Base-by-base conservation (phyloP, 1,140 invertebrate genomes). In the Bombus haemorrhoidalis region DNA sequence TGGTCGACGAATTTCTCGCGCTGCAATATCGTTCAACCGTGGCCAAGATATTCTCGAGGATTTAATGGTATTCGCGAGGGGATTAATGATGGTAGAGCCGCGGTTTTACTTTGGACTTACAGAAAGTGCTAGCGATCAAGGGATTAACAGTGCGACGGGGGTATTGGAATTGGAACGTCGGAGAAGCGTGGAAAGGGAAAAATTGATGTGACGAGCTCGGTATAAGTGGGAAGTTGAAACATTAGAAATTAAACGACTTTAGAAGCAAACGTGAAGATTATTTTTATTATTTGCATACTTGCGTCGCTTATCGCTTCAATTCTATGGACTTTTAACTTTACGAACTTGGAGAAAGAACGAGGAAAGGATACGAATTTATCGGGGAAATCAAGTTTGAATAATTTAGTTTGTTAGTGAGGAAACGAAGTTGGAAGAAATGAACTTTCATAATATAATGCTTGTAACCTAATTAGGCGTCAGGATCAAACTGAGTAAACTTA, bases 11-110 rank as follows among this genome's bases (percentile, higher is more conserved):
- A 77, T 78, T 57, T 43, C 72, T 77, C 47, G 43, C 37, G 37
- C 18, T n/a, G 28, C 62, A 62, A 83, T 69, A 77, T 77, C 34
- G 41, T 53, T 53, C n/a, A 28, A 43, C 57, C 28, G 25, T 32
- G 34, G 32, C 43, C 34, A 77, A 77, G 62, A 77, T 77, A 37
- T 77, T 83, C 74, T 28, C 28, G 47, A n/a, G 81, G 72, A 76
- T 83, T 77, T 68, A 77, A 83, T 39, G 74, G 62, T 15, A 66
- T 83, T n/a, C 47, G 28, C 62, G 43, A 43, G 53, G n/a, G 73
- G 81, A 77, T 83, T 76, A 83, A 83, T 83, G n/a, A 41, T 28
- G 25, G 25, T 9, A 25, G 28, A 12, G 62, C 28, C 25, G 28
- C 9, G 47, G 59, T 37, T 76, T 76, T 75, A 37, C 57, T 66